Conservation (phyloP, 2,888 invertebrate genomes). For the Chymomyza amoena region DNA sequence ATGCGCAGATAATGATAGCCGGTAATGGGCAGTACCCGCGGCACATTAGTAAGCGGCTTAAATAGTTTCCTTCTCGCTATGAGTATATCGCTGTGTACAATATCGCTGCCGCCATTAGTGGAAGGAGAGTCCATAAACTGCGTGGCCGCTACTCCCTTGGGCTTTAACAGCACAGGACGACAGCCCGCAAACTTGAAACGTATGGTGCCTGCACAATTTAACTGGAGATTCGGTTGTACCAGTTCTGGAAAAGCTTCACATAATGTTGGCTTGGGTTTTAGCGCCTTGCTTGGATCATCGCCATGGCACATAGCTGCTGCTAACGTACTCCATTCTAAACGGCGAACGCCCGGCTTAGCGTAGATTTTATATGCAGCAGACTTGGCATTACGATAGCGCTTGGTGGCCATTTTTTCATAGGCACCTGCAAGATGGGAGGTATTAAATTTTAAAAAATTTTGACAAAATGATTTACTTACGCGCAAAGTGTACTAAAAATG, state of each 20-base stretch:
- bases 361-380: slow-evolving; percentile 65
- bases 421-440: slow-evolving; percentile 45
- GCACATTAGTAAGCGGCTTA: slow-evolving; percentile 75
- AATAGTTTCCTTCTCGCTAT: slow-evolving; percentile 75
- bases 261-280: slow-evolving; percentile 60
- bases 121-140: slow-evolving; percentile 43
- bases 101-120: slow-evolving; percentile 45
- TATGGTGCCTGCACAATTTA: slow-evolving; percentile 72
- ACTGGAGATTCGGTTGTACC: slow-evolving; percentile 59
- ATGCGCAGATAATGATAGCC: slow-evolving; percentile 70
- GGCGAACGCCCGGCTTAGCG: slow-evolving; percentile 70
- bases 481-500: slow-evolving; percentile 74
- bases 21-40: slow-evolving; percentile 58
- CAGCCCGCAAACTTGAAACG: slow-evolving; percentile 77
- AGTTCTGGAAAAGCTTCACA: slow-evolving; percentile 66
- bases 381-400: slow-evolving; percentile 52
- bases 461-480: slow-evolving; percentile 47
- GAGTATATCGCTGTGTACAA: slow-evolving; percentile 66
- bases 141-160: slow-evolving; percentile 42
- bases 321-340: slow-evolving; percentile 71
- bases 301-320: slow-evolving; percentile 74
- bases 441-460: not conserved
- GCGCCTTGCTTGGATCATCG: slow-evolving; percentile 72
- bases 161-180: slow-evolving; percentile 72
- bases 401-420: slow-evolving; percentile 62